Conservation (phyloP, 2,888 invertebrate species). For the Merodon equestris region DNA sequence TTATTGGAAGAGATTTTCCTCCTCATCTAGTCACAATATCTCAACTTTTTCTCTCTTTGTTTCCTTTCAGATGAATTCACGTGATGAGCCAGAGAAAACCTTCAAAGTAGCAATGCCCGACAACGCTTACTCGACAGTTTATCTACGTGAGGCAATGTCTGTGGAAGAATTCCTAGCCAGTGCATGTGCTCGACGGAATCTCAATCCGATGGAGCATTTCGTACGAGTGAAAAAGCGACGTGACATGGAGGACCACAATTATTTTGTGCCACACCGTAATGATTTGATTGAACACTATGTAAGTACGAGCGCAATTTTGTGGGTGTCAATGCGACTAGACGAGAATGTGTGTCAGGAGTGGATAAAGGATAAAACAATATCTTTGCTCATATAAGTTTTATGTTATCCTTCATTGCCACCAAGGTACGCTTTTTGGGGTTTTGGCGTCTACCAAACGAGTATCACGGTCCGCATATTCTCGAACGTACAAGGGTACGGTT, state of each 20-base stretch:
- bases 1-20: slow-evolving; percentile 9
- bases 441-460: no score
- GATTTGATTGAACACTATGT: slow-evolving; percentile 97
- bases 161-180: slow-evolving; percentile 96
- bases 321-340: slow-evolving; percentile 19
- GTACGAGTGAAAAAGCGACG: slow-evolving; percentile 95
- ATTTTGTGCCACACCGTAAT: slow-evolving; percentile 96
- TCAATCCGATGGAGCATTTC: slow-evolving; percentile 97
- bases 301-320: slow-evolving; percentile 80
- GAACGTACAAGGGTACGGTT: no score
- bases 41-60: slow-evolving; percentile 51
- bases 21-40: slow-evolving; percentile 6
- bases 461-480: no score
- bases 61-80: slow-evolving; percentile 87
- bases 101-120: slow-evolving; percentile 95
- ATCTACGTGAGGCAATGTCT: slow-evolving; percentile 94
- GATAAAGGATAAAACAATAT: slow-evolving; percentile 44
- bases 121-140: slow-evolving; percentile 89
- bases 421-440: slow-evolving; percentile 55
- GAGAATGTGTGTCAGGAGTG: background rate
- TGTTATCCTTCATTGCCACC: slow-evolving; percentile 15
- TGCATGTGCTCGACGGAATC: slow-evolving; percentile 93
- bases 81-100: slow-evolving; percentile 92
- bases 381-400: slow-evolving; percentile 37
- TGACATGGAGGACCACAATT: slow-evolving; percentile 97